Base-by-base conservation (phyloP, 2,797 vertebrate genomes). In the Paramormyrops hopkinsi region DNA sequence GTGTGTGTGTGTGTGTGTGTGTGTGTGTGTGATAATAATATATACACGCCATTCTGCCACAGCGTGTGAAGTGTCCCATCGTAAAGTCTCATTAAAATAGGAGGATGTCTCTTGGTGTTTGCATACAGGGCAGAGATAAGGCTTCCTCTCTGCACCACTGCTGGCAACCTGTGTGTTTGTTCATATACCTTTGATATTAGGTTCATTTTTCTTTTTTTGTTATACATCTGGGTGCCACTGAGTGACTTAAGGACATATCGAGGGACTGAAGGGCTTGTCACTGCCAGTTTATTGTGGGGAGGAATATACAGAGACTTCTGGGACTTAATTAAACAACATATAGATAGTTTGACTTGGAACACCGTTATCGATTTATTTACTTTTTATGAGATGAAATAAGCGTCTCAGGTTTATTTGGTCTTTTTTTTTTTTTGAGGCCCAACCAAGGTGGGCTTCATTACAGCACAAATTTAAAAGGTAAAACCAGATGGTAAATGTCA, bases 241-340 rank as follows among this genome's bases (percentile, higher is more conserved):
- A 84, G 82, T 84, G 46, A 84, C 82, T 84, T 84, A 84, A 84
- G 44, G 82, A 25, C 44, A 84, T 84, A 84, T 84, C 22, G 4
- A 84, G 82, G 82, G 82, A 84, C 19, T 48, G 82, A 22, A 50
- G 44, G 41, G n/a, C 8, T 83, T 48, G 79, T 83, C 79, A 92
- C 91, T 93, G 82, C 46, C 90, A 91, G 92, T 93, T 94, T 91
- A 89, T 90, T 93, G 90, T 94, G 93, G 90, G 94, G 93, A 94
- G 91, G 94, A 91, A 89, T 90, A 92, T 90, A 92, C 92, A 92
- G 91, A 94, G 94, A 93, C 95, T 93, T 95, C 93, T 94, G 95
- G 95, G 95, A 96, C 94, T 95, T 96, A 84, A 84, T 84, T 84
- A 84, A 84, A 84, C n/a, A 50, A 46, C 44, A 50, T 84, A 84